Base-by-base conservation (phyloP, 2,888 invertebrate species). In the Dynastes tityus region DNA sequence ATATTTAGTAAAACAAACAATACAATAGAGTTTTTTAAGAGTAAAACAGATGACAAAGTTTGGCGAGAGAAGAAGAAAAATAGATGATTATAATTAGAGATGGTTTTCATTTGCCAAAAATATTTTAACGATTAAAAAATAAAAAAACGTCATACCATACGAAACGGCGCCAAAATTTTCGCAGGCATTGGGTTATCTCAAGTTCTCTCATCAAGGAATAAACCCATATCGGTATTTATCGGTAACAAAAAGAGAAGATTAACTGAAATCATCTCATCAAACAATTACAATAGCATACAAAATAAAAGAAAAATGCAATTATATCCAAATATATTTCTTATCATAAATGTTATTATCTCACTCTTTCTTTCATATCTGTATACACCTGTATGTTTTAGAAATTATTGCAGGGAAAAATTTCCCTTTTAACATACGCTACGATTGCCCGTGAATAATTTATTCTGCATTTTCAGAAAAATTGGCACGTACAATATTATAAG, bases 391-490 rank as follows among this genome's bases (percentile, higher is more conserved):
- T 55, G 8, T 22, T n/a, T n/a, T n/a, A n/a, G n/a, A n/a, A n/a
- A n/a, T n/a, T 22, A 22, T 6, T 22, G 22, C 5, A 22, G 9
- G 55, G 55, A 27, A 53, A 51, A 68, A n/a, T n/a, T 68, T 68
- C 68, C 16, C 53, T 11, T n/a, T n/a, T 16, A 29, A 32, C 27
- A 27, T 9, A 58, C 55, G 22, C 3, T 22, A 58, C 9, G 8
- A 16, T 16, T 58, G 16, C 22, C 22, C 55, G 5, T 22, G 27
- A 68, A 49, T 29, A 68, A n/a, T 29, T 49, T 6, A 68, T 29
- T 45, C n/a, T 40, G 32, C 40, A 49, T 51, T 68, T 68, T 65
- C 16, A 29, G 51, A 51, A 68, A 49, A 68, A 49, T 51, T 68
- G 51, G 49, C 68, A 51, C 51, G 22, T 13, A 32, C 51, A 32